Conservation (phyloP, 2,888 invertebrate species). For the Baronia brevicornis region DNA sequence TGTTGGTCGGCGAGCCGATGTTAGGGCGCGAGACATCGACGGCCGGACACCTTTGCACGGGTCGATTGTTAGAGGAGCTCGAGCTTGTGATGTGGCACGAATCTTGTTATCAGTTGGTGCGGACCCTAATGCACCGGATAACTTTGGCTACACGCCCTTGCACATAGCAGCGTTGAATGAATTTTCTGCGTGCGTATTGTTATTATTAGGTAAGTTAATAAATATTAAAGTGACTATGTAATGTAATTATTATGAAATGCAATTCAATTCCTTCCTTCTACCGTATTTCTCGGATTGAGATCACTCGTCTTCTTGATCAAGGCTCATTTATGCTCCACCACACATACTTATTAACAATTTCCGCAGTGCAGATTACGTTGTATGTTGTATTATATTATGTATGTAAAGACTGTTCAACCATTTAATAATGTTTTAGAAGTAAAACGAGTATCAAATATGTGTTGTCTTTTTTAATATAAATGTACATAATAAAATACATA, state of each 20-base stretch:
- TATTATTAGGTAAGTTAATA: constrained; percentile 73
- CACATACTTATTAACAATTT: no score
- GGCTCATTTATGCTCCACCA: no score
- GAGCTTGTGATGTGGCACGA: constrained; percentile 82
- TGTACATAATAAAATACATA: no score
- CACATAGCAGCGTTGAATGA: constrained; percentile 90
- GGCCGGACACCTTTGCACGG: constrained; percentile 87
- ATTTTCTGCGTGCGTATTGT: constrained; percentile 83
- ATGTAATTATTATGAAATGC: background rate
- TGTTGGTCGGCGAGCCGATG: constrained; percentile 78
- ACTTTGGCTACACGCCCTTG: constrained; percentile 88
- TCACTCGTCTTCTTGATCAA: no score
- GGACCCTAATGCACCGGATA: constrained; percentile 84
- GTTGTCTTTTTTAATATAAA: no score
- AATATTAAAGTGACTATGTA: constrained; percentile 6
- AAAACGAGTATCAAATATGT: no score
- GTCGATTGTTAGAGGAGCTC: constrained; percentile 85
- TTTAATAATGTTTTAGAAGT: no score
- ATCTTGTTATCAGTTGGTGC: constrained; percentile 80
- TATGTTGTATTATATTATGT: no score
- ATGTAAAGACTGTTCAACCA: no score
- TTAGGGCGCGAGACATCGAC: constrained; percentile 81
- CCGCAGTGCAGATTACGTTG: no score
- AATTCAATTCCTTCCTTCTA: no score
- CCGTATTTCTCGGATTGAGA: no score